These are phyloP conservation scores for Azorinus chamasolen DNA, from an alignment of 2,888 invertebrate species.

Conservation along the genomic window DNA sequence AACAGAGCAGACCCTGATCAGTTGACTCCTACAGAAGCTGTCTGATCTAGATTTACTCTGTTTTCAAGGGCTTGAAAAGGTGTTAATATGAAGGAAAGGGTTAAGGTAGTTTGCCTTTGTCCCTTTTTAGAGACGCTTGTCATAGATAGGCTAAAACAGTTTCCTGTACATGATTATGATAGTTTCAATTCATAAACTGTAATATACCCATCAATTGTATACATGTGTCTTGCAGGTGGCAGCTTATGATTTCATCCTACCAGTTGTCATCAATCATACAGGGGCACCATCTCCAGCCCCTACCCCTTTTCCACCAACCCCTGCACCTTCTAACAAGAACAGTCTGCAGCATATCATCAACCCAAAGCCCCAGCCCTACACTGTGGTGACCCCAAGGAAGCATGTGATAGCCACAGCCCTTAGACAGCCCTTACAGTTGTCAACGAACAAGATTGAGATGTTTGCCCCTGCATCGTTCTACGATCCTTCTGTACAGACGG, in stretches of 20 bases:
- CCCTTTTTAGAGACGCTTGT: too few species aligned
- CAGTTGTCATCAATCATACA: conserved; percentile 84
- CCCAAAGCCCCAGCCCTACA: conserved; percentile 78
- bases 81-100: too few species aligned
- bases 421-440: conserved; percentile 84
- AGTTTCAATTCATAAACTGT: too few species aligned
- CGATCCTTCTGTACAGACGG: conserved; percentile 69
- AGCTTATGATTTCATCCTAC: conserved; percentile 85
- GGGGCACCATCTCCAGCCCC: conserved; percentile 81
- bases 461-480: conserved; percentile 77
- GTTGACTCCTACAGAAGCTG: too few species aligned
- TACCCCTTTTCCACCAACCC: conserved; percentile 80
- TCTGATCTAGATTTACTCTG: too few species aligned
- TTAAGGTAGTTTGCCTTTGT: too few species aligned
- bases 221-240: conserved; percentile 85
- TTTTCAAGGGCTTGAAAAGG: too few species aligned
- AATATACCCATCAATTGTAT: too few species aligned
- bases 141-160: too few species aligned
- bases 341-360: conserved; percentile 82
- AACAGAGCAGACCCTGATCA: too few species aligned
- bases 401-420: conserved; percentile 85
- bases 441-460: conserved; percentile 82
- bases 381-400: conserved; percentile 82
- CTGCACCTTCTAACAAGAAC: conserved; percentile 80
- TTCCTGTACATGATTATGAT: too few species aligned